Percentiles rank a stretch among this genome's conserved stretches.
Evolutionary conservation across 2,888 invertebrate genomes (phyloP).

Genomic region (Acrobasis suavella): DNA sequence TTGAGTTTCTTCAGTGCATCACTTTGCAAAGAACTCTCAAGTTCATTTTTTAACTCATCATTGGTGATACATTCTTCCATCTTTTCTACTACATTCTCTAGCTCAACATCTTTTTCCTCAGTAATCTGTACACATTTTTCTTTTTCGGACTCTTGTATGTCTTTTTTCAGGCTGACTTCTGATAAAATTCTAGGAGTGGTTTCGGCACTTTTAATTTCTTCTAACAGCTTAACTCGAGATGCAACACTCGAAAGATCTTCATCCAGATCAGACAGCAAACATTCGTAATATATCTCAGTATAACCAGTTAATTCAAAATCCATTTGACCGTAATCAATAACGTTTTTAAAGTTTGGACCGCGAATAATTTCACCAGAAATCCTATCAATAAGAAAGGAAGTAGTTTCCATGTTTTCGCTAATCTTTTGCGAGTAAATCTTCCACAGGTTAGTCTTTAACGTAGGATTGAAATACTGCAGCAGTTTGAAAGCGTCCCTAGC

Average conservation of each 20-base stretch:
- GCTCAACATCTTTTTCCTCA: conserved; percentile 28
- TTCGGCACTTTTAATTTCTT: conserved; percentile 55
- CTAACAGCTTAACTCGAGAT: conserved; percentile 64
- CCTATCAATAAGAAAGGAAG: conserved; percentile 65
- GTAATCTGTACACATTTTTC: conserved; percentile 24
- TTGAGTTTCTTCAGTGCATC: conserved; percentile 56
- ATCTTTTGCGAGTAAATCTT: conserved; percentile 64
- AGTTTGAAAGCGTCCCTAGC: conserved; percentile 67
- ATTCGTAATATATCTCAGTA: conserved; percentile 69
- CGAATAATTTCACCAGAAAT: conserved; percentile 70
- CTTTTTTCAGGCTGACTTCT: conserved; percentile 37
- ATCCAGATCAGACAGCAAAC: conserved; percentile 54
- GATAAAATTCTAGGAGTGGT: conserved; percentile 50
- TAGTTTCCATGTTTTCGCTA: conserved; percentile 52
- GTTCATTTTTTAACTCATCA: conserved; percentile 39
- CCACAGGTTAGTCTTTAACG: conserved; percentile 61
- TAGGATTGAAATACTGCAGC: conserved; percentile 72
- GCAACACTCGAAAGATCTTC: conserved; percentile 64
- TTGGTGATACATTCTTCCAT: conserved; percentile 24
- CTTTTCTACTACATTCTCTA: conserved; percentile 18
- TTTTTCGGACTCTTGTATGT: conserved; percentile 28
- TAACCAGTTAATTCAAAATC: conserved; percentile 70
- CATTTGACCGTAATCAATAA: conserved; percentile 69
- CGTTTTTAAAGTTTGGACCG: conserved; percentile 66
- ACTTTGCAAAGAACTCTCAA: conserved; percentile 44